Conservation (phyloP, 2,888 invertebrate species). For the Morpho helenor region DNA sequence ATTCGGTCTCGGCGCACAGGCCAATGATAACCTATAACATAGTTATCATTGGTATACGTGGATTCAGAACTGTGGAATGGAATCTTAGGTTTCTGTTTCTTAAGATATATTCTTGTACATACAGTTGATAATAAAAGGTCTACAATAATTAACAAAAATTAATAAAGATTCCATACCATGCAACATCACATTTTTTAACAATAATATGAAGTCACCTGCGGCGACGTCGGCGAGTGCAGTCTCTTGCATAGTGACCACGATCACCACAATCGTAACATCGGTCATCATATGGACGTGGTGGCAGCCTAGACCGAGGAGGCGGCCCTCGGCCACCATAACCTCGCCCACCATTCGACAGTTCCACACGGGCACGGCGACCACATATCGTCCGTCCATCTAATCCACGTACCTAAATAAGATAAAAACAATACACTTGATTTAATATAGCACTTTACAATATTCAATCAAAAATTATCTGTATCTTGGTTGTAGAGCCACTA, state of each 20-base stretch:
- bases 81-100: slow-evolving; percentile 41
- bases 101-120: neutral
- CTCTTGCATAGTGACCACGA: slow-evolving; percentile 95
- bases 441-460: too few species aligned
- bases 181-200: slow-evolving; percentile 27
- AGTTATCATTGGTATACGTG: slow-evolving; percentile 78
- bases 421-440: neutral
- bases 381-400: slow-evolving; percentile 91
- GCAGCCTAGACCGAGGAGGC: slow-evolving; percentile 64
- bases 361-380: slow-evolving; percentile 93
- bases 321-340: slow-evolving; percentile 10
- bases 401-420: slow-evolving; percentile 63
- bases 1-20: slow-evolving; percentile 78
- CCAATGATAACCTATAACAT: slow-evolving; percentile 80
- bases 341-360: slow-evolving; percentile 90
- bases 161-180: slow-evolving; percentile 53
- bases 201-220: slow-evolving; percentile 56
- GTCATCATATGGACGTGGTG: slow-evolving; percentile 94
- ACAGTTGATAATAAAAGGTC: neutral
- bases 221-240: slow-evolving; percentile 88
- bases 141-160: slow-evolving; percentile 19
- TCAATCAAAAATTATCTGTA: too few species aligned
- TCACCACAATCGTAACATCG: slow-evolving; percentile 97
- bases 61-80: slow-evolving; percentile 57
- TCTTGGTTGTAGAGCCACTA: too few species aligned